Evolutionary conservation across 1,140 invertebrate species (phyloP), one percentile per base, ranked within the genome.

Genomic region (Orchestia grillus): DNA sequence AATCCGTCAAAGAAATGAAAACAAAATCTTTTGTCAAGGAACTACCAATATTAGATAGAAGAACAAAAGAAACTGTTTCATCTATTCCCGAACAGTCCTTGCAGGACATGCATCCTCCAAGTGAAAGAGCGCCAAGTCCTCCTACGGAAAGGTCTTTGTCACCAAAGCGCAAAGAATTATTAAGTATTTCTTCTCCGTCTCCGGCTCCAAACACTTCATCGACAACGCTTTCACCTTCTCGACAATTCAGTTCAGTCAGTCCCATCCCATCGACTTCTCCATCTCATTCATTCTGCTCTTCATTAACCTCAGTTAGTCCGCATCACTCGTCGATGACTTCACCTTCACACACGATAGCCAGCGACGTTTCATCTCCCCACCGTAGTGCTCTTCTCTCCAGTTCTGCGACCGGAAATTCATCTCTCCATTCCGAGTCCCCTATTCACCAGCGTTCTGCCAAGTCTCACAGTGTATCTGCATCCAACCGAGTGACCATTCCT

Each of bases 191-290:
- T 36, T 45, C 92, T 0, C 36, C 4, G 15, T 94, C 92, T 16
- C 44, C 92, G 11, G 44, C 44, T 45, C 43, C 92, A n/a, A 94
- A 94, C 44, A 94, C 92, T 44, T 47, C 40, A 36, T 94, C 92
- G 40, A 94, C 92, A 19, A 94, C 92, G 8, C 92, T 94, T 45
- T 94, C 92, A 45, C 92, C 92, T 40, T 94, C 92, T n/a, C 92
- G 44, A n/a, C 92, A 94, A 94, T 40, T 47, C 43, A 94, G 36
- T 94, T 94, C 92, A 45, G 92, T 45, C 41, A 94, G 92, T n/a
- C 92, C 92, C 41, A 47, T 94, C 44, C 44, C 92, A 45, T 94
- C 92, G 44, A 94, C 92, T 44, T 94, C 92, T 94, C 92, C 92
- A 16, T 94, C 92, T 28, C 92, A 94, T 40, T 94, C 92, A 40